Conservation (phyloP, 2,797 vertebrate genomes). For the Vespertilio murinus region DNA sequence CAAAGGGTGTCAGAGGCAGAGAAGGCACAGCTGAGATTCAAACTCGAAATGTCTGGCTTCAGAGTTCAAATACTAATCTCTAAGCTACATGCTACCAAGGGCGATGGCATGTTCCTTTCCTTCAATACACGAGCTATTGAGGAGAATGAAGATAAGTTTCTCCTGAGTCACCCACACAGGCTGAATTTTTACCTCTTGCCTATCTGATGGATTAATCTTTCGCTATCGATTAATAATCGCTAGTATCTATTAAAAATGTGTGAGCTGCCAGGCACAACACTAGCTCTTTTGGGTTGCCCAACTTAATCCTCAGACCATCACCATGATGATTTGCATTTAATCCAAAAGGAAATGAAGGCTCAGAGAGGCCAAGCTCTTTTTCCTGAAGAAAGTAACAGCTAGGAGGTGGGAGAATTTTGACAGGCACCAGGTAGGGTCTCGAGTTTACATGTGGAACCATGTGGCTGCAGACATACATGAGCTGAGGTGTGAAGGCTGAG, state of each 20-base stretch:
- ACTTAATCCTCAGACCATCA: not conserved
- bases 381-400: not conserved
- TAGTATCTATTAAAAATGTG: not conserved
- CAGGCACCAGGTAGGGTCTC: not conserved
- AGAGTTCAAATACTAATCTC: not conserved
- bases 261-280: not conserved
- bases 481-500: not conserved
- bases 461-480: not conserved
- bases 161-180: not conserved
- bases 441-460: not conserved
- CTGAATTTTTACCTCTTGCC: not conserved
- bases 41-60: not conserved
- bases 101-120: rapidly evolving
- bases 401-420: not conserved
- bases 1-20: not conserved
- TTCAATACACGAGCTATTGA: rapidly evolving
- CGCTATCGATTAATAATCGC: not conserved
- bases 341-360: not conserved
- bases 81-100: rapidly evolving
- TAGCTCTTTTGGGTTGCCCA: not conserved
- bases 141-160: rapidly evolving
- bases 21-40: not conserved
- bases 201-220: not conserved
- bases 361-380: not conserved
- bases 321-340: not conserved